Base-by-base conservation (phyloP, 1,140 invertebrate genomes). In the Callitettix versicolor region DNA sequence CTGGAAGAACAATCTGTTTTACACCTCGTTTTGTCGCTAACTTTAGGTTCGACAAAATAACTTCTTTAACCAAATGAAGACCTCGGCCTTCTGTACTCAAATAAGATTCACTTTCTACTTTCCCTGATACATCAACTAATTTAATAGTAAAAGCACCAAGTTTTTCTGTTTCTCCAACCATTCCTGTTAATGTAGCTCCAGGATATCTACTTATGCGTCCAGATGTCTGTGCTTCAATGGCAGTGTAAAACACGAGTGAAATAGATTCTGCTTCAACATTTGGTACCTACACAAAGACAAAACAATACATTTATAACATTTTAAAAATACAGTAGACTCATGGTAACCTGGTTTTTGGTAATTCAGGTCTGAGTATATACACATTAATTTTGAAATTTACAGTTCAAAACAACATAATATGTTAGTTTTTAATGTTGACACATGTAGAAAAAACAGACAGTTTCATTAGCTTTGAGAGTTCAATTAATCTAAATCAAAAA, bases 51-150 rank as follows among this genome's bases (percentile, higher is more conserved):
- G 79, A 75, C 14, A 87, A 74, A 0, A 91, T 74, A 14, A 84
- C 84, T 68, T 95, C 88, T 67, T 86, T 90, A 0, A 95, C 70
- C 4, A 83, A 67, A 60, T 85, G 78, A 1, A 93, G 67, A 3
- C 84, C 81, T n/a, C 79, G 76, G 0, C 83, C 76, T 33, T 79
- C 72, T 0, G 87, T 84, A 59, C 80, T 80, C 0, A 91, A 69
- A 63, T 79, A 85, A 5, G 87, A 88, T 42, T 83, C 79, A 60
- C 88, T 82, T 9, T 82, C 44, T 3, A 62, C 34, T 21, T 47
- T 42, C 1, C 60, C 59, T 15, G 56, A 49, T 0, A 61, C 33
- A 49, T 63, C 71, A 15, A 62, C 64, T 55, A 76, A 74, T 68
- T 70, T 75, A 40, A 80, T 73, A 24, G 65, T 76, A 65, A 95